Evolutionary conservation across 2,888 invertebrate species (phyloP).

Genomic region (Peribatodes rhomboidaria): DNA sequence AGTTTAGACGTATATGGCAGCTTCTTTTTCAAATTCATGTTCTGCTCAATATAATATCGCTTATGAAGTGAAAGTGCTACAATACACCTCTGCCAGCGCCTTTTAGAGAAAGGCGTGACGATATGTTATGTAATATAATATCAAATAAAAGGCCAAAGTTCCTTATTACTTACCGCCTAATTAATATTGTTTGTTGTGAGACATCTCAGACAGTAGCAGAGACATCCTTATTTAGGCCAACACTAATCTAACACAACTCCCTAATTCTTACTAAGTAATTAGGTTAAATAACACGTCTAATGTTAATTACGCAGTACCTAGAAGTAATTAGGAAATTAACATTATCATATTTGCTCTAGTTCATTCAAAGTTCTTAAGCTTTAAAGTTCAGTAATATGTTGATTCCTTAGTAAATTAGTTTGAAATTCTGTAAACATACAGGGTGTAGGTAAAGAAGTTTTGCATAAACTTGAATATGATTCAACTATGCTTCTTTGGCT

Average conservation of each 20-base stretch:
- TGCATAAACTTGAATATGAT: too few species aligned
- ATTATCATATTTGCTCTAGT: not conserved
- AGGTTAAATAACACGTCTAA: slow-evolving; percentile 4
- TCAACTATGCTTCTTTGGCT: too few species aligned
- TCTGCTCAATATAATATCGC: too few species aligned
- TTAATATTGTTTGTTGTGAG: slow-evolving; percentile 10
- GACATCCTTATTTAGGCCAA: slow-evolving; percentile 8
- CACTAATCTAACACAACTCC: slow-evolving; percentile 3
- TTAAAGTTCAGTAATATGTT: not conserved
- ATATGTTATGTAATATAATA: too few species aligned
- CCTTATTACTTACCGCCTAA: not conserved
- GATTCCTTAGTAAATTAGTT: not conserved
- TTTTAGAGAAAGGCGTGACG: too few species aligned
- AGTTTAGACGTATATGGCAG: too few species aligned
- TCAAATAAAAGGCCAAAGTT: not conserved
- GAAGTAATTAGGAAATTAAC: slow-evolving; percentile 3
- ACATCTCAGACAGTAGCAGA: slow-evolving; percentile 6
- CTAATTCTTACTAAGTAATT: slow-evolving; percentile 6
- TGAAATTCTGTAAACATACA: too few species aligned
- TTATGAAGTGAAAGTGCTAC: too few species aligned
- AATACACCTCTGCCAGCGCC: too few species aligned
- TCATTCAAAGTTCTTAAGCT: not conserved
- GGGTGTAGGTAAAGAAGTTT: too few species aligned
- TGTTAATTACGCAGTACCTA: not conserved
- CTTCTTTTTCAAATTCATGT: too few species aligned